phyloP scores from a whole-genome alignment of 2,888 invertebrate genomes.

The Phyto melanocephala region DNA sequence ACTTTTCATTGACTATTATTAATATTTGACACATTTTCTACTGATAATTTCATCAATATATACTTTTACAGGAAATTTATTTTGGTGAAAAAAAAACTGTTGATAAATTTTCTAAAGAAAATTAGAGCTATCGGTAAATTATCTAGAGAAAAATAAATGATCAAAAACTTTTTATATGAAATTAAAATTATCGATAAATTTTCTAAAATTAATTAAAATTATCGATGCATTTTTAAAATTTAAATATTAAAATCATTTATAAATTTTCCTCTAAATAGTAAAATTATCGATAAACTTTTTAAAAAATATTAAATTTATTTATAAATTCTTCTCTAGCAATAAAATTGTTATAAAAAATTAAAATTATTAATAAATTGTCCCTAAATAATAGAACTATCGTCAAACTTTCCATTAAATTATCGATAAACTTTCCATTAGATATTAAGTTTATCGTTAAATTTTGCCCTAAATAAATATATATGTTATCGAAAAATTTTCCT shows the following conservation, averaged over 20 bases:
- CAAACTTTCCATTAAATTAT: not conserved
- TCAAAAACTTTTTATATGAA: not conserved
- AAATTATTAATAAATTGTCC: not conserved
- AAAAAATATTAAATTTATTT: too few species aligned
- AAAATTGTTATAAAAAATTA: not conserved
- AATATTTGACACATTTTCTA: too few species aligned
- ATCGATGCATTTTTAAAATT: not conserved
- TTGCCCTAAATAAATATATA: too few species aligned
- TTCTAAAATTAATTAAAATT: not conserved
- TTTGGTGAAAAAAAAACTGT: too few species aligned
- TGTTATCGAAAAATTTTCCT: not conserved
- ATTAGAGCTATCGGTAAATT: not conserved
- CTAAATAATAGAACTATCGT: not conserved
- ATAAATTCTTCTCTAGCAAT: not conserved
- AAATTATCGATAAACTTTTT: not conserved
- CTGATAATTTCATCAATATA: too few species aligned
- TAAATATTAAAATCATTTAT: not conserved
- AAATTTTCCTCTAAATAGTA: not conserved
- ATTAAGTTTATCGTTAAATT: not conserved
- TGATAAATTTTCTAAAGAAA: not conserved
- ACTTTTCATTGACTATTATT: too few species aligned
- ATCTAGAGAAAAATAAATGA: not conserved
- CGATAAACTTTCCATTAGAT: not conserved
- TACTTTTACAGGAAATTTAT: too few species aligned
- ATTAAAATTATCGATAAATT: not conserved